phyloP scores from a whole-genome alignment of 1,140 invertebrate genomes.

The Radopholus similis region DNA sequence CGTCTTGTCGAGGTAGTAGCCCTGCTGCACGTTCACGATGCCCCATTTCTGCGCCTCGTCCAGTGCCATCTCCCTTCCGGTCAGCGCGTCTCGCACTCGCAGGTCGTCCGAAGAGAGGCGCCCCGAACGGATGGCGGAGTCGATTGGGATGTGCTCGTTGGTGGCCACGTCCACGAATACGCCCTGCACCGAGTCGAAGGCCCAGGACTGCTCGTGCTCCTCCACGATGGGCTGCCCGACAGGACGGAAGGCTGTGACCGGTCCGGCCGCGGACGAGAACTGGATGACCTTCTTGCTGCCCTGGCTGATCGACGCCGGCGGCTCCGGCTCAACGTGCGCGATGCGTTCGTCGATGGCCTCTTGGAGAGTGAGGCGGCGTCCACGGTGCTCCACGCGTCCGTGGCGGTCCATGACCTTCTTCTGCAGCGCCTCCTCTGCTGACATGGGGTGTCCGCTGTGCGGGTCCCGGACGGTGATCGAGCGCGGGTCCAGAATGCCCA shows the following conservation, averaged over 20 bases:
- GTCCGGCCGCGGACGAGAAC: slow-evolving; percentile 52
- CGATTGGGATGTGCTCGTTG: slow-evolving; percentile 71
- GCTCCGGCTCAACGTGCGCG: slow-evolving; percentile 63
- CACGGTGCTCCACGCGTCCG: slow-evolving; percentile 74
- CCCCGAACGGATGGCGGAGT: slow-evolving; percentile 67
- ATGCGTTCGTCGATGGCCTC: slow-evolving; percentile 75
- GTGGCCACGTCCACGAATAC: slow-evolving; percentile 61
- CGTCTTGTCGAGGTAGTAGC: slow-evolving; percentile 69
- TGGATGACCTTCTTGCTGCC: slow-evolving; percentile 56
- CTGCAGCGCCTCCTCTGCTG: slow-evolving; percentile 77
- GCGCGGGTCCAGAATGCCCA: slow-evolving; percentile 72
- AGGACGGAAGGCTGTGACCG: slow-evolving; percentile 62
- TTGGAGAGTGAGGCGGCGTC: slow-evolving; percentile 73
- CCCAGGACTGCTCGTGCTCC: slow-evolving; percentile 51
- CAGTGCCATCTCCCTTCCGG: slow-evolving; percentile 69
- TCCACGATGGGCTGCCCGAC: slow-evolving; percentile 54
- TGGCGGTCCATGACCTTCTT: slow-evolving; percentile 77
- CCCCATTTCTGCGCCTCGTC: slow-evolving; percentile 70
- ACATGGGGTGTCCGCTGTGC: slow-evolving; percentile 73
- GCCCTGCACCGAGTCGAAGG: slow-evolving; percentile 49
- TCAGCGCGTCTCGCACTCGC: slow-evolving; percentile 72
- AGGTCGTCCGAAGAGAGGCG: slow-evolving; percentile 59
- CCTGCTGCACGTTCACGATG: slow-evolving; percentile 71
- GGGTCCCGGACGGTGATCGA: slow-evolving; percentile 78
- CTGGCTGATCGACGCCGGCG: slow-evolving; percentile 38